Evolutionary conservation across 2,113 vertebrate genomes (phyloP).

Genomic region (Pithys albifrons): DNA sequence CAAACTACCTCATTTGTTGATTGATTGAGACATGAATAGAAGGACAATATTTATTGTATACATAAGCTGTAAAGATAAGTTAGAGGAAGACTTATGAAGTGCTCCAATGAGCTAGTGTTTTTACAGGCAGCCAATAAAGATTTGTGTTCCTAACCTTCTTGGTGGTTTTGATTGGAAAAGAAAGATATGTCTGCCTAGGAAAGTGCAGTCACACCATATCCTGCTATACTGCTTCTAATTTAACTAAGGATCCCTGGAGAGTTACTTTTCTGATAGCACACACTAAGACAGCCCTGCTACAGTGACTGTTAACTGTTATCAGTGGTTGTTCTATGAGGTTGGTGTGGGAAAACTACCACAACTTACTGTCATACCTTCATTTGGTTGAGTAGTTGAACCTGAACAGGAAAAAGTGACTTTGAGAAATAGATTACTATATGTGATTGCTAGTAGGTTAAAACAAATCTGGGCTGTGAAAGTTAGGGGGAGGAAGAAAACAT

Average conservation of each 20-base stretch:
- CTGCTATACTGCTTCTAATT: neutral
- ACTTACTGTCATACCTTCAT: neutral
- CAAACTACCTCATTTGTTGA: neutral
- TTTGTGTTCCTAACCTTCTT: neutral
- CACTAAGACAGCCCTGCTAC: neutral
- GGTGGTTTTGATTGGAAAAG: constrained; percentile 19
- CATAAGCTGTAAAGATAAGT: neutral
- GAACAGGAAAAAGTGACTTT: neutral
- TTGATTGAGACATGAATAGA: neutral
- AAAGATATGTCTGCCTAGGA: neutral
- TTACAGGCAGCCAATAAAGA: neutral
- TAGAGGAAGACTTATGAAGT: constrained; percentile 33
- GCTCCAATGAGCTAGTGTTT: neutral
- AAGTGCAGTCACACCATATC: neutral
- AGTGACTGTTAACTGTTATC: neutral
- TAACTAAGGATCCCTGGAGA: neutral
- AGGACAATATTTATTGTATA: neutral
- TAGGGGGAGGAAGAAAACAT: neutral
- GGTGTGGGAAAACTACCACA: neutral
- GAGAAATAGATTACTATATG: neutral
- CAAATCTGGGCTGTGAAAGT: neutral
- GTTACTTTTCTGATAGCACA: neutral
- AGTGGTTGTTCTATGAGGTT: neutral
- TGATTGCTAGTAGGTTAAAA: no score
- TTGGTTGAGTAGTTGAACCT: neutral